Conservation (phyloP, 2,797 vertebrate genomes). For the Telmatherina bonti region DNA sequence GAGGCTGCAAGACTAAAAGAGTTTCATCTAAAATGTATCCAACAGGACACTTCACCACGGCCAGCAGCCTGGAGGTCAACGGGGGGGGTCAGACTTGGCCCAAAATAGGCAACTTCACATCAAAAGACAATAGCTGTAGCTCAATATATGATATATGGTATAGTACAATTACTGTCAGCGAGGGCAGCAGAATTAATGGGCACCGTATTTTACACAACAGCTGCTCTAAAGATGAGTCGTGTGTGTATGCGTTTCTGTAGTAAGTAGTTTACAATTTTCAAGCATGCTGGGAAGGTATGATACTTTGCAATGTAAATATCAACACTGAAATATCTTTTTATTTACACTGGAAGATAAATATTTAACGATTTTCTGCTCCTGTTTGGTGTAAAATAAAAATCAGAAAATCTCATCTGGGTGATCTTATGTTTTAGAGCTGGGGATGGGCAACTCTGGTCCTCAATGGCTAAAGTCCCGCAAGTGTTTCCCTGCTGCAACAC, state of each 20-base stretch:
- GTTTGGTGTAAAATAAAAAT: neutral
- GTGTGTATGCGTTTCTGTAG: conserved; percentile 3
- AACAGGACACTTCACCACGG: neutral
- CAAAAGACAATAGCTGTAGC: neutral
- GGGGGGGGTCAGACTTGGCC: neutral
- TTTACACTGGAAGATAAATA: neutral
- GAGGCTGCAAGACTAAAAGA: conserved; percentile 37
- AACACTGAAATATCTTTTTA: neutral
- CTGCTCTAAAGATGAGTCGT: conserved; percentile 53
- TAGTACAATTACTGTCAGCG: conserved; percentile 10
- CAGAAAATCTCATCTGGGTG: neutral
- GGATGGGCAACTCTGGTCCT: no score
- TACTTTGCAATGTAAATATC: neutral
- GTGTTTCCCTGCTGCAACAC: no score
- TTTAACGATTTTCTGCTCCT: neutral
- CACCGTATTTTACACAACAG: conserved; percentile 26
- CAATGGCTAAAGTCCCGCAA: no score
- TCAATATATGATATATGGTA: neutral
- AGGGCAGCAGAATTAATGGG: conserved; percentile 11
- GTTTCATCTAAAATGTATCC: conserved; percentile 28
- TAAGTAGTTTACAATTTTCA: conserved; percentile 7
- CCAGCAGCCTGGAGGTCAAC: neutral
- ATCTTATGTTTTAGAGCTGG: neutral
- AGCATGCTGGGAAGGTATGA: neutral
- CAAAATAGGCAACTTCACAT: neutral